These are phyloP conservation scores for Beris morrisii DNA, from an alignment of 2,888 invertebrate genomes.

Conservation along the genomic window DNA sequence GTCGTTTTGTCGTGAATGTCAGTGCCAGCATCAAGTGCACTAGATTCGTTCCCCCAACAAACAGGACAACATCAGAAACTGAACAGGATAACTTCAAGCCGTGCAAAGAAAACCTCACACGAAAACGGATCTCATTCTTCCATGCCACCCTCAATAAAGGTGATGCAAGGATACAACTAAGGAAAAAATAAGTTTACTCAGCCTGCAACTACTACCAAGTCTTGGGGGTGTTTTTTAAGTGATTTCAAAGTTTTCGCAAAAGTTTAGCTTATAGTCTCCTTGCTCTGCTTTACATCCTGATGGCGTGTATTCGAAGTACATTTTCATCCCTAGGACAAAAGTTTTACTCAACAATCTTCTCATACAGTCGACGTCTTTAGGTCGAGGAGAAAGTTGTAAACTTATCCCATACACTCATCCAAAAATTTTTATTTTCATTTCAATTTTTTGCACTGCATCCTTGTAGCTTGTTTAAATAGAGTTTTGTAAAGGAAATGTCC, in stretches of 20 bases:
- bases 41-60: background rate
- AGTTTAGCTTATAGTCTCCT: constrained; percentile 10
- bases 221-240: constrained; percentile 31
- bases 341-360: no score
- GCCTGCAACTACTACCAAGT: background rate
- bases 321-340: background rate
- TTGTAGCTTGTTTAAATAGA: no score
- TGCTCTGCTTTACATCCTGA: background rate
- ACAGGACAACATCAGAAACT: constrained; percentile 17
- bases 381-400: constrained; percentile 16
- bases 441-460: no score
- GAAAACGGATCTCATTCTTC: constrained; percentile 9
- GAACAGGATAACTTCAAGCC: constrained; percentile 12
- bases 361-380: no score
- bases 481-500: no score
- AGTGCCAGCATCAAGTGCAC: constrained; percentile 6
- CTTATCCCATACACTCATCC: no score
- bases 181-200: constrained; percentile 23
- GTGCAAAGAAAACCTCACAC: background rate
- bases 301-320: constrained; percentile 22
- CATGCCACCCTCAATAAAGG: background rate
- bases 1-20: background rate
- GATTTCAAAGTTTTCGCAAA: constrained; percentile 21
- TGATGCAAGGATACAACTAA: background rate
- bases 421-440: no score